Conservation (phyloP, 1,140 invertebrate genomes). For the Ganaspis sp. region DNA sequence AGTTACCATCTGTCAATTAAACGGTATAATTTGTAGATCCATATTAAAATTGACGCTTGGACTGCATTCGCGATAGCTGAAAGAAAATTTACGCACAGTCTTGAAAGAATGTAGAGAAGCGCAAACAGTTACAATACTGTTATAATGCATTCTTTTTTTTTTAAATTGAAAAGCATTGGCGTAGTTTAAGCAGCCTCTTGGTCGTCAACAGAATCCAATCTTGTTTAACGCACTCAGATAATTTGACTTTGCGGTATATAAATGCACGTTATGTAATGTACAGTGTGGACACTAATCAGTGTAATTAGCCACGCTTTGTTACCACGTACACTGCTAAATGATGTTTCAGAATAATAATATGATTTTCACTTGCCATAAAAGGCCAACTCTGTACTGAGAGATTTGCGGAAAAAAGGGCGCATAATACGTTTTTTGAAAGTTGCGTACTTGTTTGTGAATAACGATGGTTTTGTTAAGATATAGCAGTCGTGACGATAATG, state of each 20-base stretch:
- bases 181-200: neutral
- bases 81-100: too few species aligned
- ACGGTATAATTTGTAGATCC: too few species aligned
- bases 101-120: too few species aligned
- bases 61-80: too few species aligned
- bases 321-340: neutral
- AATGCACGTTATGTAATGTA: neutral
- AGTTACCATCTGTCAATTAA: too few species aligned
- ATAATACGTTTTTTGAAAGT: constrained; percentile 1
- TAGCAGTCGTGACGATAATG: constrained; percentile 23
- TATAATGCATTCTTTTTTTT: neutral
- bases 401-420: neutral
- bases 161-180: neutral
- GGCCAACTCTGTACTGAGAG: neutral
- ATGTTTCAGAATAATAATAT: neutral
- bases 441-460: neutral
- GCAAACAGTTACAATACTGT: too few species aligned
- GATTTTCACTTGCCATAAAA: constrained; percentile 9
- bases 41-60: too few species aligned
- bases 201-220: neutral
- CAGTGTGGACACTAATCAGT: constrained; percentile 14
- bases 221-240: too few species aligned
- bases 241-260: constrained; percentile 11
- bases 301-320: constrained; percentile 25
- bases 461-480: constrained; percentile 19